Conservation (phyloP, 2,888 invertebrate species). For the Scaptomyza parva region DNA sequence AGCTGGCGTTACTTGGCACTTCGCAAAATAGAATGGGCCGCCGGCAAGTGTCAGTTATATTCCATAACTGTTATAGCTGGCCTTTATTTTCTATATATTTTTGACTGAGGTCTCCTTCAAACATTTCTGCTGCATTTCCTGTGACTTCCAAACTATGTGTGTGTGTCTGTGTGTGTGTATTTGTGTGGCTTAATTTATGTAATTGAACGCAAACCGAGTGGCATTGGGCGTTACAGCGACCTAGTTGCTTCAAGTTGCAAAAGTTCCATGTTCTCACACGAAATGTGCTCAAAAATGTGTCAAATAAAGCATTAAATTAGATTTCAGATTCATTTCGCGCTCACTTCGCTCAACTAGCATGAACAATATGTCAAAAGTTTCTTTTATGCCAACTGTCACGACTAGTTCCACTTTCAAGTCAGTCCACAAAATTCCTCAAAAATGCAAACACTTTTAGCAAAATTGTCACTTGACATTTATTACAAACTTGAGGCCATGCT, state of each 20-base stretch:
- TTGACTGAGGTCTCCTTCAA: slow-evolving; percentile 12
- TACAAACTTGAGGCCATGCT: slow-evolving; percentile 12
- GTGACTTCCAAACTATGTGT: slow-evolving; percentile 24
- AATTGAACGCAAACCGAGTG: slow-evolving; percentile 63
- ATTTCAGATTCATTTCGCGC: slow-evolving; percentile 49
- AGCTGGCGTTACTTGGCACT: slow-evolving; percentile 45
- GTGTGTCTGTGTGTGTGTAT: not conserved
- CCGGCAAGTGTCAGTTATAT: slow-evolving; percentile 62
- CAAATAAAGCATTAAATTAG: slow-evolving; percentile 76
- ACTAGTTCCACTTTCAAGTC: slow-evolving; percentile 31
- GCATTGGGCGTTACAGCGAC: slow-evolving; percentile 55
- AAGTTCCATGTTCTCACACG: slow-evolving; percentile 34
- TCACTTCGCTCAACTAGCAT: not conserved
- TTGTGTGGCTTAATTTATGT: slow-evolving; percentile 56
- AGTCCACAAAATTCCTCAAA: slow-evolving; percentile 41
- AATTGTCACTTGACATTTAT: slow-evolving; percentile 60
- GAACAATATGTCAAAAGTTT: slow-evolving; percentile 32
- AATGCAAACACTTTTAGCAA: slow-evolving; percentile 45
- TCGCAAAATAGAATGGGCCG: slow-evolving; percentile 69
- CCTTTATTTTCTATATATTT: slow-evolving; percentile 41
- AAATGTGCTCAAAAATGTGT: slow-evolving; percentile 64
- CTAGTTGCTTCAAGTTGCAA: slow-evolving; percentile 44
- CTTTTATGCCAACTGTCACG: slow-evolving; percentile 31
- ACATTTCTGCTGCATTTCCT: slow-evolving; percentile 64
- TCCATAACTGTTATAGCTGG: slow-evolving; percentile 26